A percentile compares a stretch with the other conserved stretches of the same genome.
These are phyloP conservation scores for Megalopta genalis DNA, from an alignment of 1,140 invertebrate genomes.

Conservation along the genomic window DNA sequence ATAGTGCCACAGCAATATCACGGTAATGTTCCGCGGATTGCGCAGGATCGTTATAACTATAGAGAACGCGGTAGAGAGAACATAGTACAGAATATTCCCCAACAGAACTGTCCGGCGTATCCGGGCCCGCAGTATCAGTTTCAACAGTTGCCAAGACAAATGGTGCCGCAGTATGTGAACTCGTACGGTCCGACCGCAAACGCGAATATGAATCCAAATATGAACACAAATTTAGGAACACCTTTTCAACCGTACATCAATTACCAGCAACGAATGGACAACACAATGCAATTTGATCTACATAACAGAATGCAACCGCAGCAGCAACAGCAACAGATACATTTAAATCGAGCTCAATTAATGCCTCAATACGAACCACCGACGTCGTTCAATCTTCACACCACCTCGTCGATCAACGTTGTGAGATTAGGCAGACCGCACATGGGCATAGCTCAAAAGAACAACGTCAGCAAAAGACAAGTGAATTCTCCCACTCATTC, in stretches of 20 bases:
- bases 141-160: slow-evolving; percentile 66
- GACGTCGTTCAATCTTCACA: slow-evolving; percentile 40
- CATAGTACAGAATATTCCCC: slow-evolving; percentile 49
- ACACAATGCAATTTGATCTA: slow-evolving; percentile 59
- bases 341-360: slow-evolving; percentile 54
- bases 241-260: slow-evolving; percentile 41
- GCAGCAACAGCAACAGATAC: slow-evolving; percentile 62
- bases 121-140: slow-evolving; percentile 68
- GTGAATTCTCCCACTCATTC: slow-evolving; percentile 63
- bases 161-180: slow-evolving; percentile 69
- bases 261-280: slow-evolving; percentile 61
- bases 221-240: slow-evolving; percentile 37
- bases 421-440: slow-evolving; percentile 50
- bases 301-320: slow-evolving; percentile 51
- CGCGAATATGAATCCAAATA: slow-evolving; percentile 48
- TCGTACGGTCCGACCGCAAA: slow-evolving; percentile 47
- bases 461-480: slow-evolving; percentile 64
- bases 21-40: slow-evolving; percentile 42
- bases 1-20: slow-evolving; percentile 56
- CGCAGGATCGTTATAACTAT: slow-evolving; percentile 56
- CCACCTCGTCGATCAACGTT: slow-evolving; percentile 31
- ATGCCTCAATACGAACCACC: slow-evolving; percentile 59
- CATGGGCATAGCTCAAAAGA: slow-evolving; percentile 65
- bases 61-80: slow-evolving; percentile 56
- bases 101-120: slow-evolving; percentile 68